Conservation (phyloP, 64 coral and sea anemone species). For the Catalaphyllia jardinei region DNA sequence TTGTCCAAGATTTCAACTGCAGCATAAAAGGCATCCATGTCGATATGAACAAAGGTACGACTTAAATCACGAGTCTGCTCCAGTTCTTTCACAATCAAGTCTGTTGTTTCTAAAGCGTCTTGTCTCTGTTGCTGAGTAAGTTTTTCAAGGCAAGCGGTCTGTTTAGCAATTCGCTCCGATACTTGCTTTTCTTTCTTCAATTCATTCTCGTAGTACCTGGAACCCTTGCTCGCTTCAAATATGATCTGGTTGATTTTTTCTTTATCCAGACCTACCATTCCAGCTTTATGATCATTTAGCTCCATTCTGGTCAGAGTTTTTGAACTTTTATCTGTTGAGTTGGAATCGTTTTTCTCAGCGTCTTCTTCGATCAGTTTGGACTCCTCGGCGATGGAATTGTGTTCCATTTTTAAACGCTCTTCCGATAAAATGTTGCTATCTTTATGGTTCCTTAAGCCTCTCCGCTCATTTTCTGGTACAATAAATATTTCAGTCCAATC, state of each 20-base stretch:
- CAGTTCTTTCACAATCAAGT: slow-evolving; percentile 85
- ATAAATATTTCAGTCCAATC: slow-evolving; percentile 33
- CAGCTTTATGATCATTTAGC: slow-evolving; percentile 94
- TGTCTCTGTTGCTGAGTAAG: slow-evolving; percentile 62
- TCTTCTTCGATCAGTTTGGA: not conserved
- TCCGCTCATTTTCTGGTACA: not conserved
- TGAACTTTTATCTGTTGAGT: not conserved
- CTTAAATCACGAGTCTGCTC: slow-evolving; percentile 84
- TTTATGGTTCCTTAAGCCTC: not conserved
- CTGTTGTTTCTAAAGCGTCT: slow-evolving; percentile 61
- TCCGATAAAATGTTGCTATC: not conserved
- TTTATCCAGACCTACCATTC: slow-evolving; percentile 95
- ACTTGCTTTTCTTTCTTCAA: slow-evolving; percentile 94
- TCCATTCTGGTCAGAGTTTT: slow-evolving; percentile 77
- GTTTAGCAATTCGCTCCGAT: slow-evolving; percentile 67
- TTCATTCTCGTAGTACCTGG: slow-evolving; percentile 93
- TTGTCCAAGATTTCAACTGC: slow-evolving; percentile 97
- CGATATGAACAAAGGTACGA: slow-evolving; percentile 92
- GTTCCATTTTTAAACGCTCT: not conserved
- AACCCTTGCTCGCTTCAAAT: slow-evolving; percentile 95
- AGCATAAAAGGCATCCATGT: slow-evolving; percentile 99
- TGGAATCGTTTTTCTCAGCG: not conserved
- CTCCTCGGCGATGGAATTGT: not conserved
- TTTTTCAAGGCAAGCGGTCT: slow-evolving; percentile 39
- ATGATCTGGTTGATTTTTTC: slow-evolving; percentile 98